A percentile compares a stretch with the other conserved stretches of the same genome.
Conservation (phyloP, 1,140 invertebrate species). For the Amyelois transitella region DNA sequence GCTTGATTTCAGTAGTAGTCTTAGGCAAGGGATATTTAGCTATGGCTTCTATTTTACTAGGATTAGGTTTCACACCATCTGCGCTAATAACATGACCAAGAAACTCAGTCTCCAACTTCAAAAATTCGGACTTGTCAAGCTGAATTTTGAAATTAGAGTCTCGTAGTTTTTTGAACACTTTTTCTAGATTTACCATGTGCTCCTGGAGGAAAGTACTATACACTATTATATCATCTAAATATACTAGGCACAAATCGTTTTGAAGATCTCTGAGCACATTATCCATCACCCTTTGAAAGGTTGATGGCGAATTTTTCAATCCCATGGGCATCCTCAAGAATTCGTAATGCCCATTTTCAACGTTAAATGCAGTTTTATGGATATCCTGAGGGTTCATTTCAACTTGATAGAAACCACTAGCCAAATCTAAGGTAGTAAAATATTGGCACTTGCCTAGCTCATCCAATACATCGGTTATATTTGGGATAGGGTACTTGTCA, state of each 20-base stretch:
- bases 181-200: too few relatives aligned
- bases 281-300: neutral
- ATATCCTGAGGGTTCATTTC: neutral
- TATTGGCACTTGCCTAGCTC: too few relatives aligned
- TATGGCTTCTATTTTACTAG: too few relatives aligned
- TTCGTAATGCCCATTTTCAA: neutral
- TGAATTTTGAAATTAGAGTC: too few relatives aligned
- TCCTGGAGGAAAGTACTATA: neutral
- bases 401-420: neutral
- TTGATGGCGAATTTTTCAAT: neutral
- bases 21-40: neutral
- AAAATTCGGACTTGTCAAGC: too few relatives aligned
- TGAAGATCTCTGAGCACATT: conserved; percentile 1
- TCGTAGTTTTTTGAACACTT: neutral
- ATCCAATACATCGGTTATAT: conserved; percentile 1
- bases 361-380: neutral
- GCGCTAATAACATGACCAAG: neutral
- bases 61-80: neutral
- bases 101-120: neutral
- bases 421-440: neutral
- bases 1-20: neutral
- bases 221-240: conserved; percentile 2
- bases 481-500: conserved; percentile 10
- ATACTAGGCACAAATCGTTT: neutral
- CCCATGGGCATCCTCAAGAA: neutral